Percentiles rank a stretch among this genome's conserved stretches.
Conservation (phyloP, 2,888 invertebrate species). For the Perizoma affinitatum region DNA sequence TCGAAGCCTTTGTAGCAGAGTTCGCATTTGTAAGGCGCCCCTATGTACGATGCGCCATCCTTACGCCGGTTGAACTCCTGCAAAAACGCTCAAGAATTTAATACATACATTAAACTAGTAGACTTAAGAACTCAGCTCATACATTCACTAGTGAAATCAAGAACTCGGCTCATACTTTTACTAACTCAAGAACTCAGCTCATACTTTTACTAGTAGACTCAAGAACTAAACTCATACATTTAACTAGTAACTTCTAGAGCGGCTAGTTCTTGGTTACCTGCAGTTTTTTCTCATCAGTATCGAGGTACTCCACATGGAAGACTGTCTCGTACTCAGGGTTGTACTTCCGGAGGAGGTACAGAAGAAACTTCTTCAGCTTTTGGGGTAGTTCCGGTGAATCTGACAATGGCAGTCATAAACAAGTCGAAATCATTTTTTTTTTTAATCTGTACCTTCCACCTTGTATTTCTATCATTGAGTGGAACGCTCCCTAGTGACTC, state of each 20-base stretch:
- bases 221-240: no score
- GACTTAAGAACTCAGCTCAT: no score
- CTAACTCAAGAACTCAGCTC: no score
- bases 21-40: slow-evolving; percentile 20
- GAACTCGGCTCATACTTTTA: no score
- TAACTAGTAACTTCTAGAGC: no score
- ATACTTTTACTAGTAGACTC: slow-evolving; percentile 7
- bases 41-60: slow-evolving; percentile 14
- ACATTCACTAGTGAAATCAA: no score
- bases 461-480: no score
- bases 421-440: not conserved
- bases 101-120: no score
- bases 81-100: not conserved
- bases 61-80: slow-evolving; percentile 24
- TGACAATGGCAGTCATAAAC: not conserved
- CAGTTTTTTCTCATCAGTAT: slow-evolving; percentile 26
- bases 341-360: slow-evolving; percentile 21
- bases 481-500: no score
- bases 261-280: slow-evolving; percentile 9
- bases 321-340: slow-evolving; percentile 28
- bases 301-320: slow-evolving; percentile 24
- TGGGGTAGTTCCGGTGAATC: slow-evolving; percentile 22
- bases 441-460: no score
- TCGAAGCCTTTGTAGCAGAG: slow-evolving; percentile 27
- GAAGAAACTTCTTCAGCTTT: slow-evolving; percentile 22